Evolutionary conservation across 1,140 invertebrate genomes (phyloP), one percentile per base, ranked within the genome.

Genomic region (Drosophila ercepeae): DNA sequence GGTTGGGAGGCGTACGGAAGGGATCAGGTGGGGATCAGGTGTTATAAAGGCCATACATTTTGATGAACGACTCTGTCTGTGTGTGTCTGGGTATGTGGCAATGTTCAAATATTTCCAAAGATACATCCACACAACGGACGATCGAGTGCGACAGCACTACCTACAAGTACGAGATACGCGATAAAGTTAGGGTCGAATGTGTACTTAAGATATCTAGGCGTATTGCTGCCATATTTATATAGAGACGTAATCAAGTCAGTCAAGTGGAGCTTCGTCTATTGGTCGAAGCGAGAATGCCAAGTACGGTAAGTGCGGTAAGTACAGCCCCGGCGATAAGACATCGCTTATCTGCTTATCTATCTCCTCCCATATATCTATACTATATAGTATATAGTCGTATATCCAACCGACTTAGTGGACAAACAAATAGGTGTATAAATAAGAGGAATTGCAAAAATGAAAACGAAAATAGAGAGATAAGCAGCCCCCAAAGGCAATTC

Each of bases 371-470:
- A 50, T 55, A 50, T 25, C 49, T 16, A 52, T 29, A 7, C n/a
- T 27, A 25, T 16, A 19, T 42, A 46, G 16, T 34, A 44, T 44
- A 54, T 8, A 32, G 9, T 32, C 29, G 29, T 65, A 60, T 60
- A 44, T 54, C 32, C 36, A 6, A 75, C 50, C 65, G 59, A 55
- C 81, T 84, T 84, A 86, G 81, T 86, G 72, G 58, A 59, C 82
- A 88, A 86, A 86, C 82, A 86, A 86, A 86, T 86, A 88, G 68
- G 82, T 82, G 77, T 75, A 86, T 86, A 86, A 86, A 86, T 86
- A 86, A 86, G n/a, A n/a, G n/a, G n/a, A 79, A 70, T 63, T 63
- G 54, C 57, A 51, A 1, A 57, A n/a, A 23, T 58, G 25, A 21
- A 11, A 51, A 42, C 25, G 58, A 60, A 39, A 18, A 13, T 34